A percentile compares a stretch with the other conserved stretches of the same genome.
Evolutionary conservation across 2,113 vertebrate species (phyloP).

Genomic region (Tyrannus savana): DNA sequence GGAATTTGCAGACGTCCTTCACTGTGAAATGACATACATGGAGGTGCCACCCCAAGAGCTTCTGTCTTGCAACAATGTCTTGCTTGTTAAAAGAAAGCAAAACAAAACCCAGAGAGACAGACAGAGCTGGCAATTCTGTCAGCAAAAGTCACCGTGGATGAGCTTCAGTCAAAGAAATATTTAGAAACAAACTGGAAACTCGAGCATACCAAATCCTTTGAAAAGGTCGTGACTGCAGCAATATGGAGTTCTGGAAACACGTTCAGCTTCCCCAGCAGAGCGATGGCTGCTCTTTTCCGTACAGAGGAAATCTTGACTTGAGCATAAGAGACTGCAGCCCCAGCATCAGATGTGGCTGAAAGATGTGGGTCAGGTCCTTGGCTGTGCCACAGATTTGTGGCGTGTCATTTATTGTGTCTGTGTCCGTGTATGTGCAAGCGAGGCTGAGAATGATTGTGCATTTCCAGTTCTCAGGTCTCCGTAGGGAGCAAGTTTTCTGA

Average conservation of each 20-base stretch:
- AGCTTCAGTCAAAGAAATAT: conserved; percentile 35
- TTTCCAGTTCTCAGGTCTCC: neutral
- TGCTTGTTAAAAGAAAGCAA: conserved; percentile 9
- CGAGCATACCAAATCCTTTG: neutral
- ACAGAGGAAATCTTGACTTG: neutral
- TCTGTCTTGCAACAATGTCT: conserved; percentile 11
- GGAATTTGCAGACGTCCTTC: neutral
- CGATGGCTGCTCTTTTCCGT: neutral
- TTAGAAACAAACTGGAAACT: conserved; percentile 42
- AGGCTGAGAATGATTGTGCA: neutral
- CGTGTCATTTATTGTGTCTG: neutral
- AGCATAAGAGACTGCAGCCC: neutral
- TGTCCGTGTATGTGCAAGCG: neutral
- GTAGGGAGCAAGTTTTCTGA: neutral
- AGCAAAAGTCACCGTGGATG: neutral
- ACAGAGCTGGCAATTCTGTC: conserved; percentile 15
- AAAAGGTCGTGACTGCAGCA: conserved; percentile 38
- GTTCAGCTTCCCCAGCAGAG: neutral
- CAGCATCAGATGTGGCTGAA: neutral
- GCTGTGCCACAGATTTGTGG: neutral
- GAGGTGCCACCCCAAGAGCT: neutral
- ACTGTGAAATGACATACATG: neutral
- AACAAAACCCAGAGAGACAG: conserved; percentile 5
- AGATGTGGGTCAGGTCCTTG: neutral
- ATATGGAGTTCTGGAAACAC: conserved; percentile 32